Evolutionary conservation across 2,797 vertebrate genomes (phyloP), one percentile per base, ranked within the genome.

Genomic region (Lerista edwardsae): DNA sequence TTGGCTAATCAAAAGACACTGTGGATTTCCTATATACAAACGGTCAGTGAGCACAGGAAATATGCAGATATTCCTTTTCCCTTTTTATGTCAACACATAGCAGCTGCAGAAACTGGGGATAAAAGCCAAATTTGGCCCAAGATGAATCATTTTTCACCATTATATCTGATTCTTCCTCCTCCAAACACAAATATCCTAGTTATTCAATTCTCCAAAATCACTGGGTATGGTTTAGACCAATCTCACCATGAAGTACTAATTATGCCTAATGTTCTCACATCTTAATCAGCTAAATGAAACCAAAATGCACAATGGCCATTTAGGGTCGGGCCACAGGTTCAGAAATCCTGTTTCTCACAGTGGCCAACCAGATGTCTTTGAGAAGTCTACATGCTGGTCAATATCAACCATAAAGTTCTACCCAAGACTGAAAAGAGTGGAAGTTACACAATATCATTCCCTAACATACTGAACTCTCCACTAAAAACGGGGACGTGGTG

Each of bases 221-320:
- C n/a, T 67, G 27, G 10, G n/a, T 36, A 21, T 34, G 34, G 2
- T 65, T n/a, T 1, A 65, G 21, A 21, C 9, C 64, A n/a, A 12
- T 31, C n/a, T n/a, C 29, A 65, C 11, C 9, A 65, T 65, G 3
- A 57, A 17, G 12, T n/a, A n/a, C 29, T 12, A 31, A 5, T 65
- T 31, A 65, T 65, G n/a, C 64, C 31, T 59, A 5, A n/a, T 57
- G 62, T 47, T 83, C 34, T 27, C 21, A 36, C 9, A 19, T 23
- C 31, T 65, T 11, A 55, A 17, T 4, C 15, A 17, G 23, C 36
- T 34, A 51, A 41, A 67, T 47, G 78, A 68, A 75, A 34, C 4
- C 25, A 71, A 79, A 74, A 65, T 44, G 41, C 36, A 55, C 0
- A 0, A 0, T 29, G 31, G 10, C 47, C 47, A 6, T 11, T 2